phyloP scores from a whole-genome alignment of 2,113 vertebrate genomes.

The Microtus oregoni region DNA sequence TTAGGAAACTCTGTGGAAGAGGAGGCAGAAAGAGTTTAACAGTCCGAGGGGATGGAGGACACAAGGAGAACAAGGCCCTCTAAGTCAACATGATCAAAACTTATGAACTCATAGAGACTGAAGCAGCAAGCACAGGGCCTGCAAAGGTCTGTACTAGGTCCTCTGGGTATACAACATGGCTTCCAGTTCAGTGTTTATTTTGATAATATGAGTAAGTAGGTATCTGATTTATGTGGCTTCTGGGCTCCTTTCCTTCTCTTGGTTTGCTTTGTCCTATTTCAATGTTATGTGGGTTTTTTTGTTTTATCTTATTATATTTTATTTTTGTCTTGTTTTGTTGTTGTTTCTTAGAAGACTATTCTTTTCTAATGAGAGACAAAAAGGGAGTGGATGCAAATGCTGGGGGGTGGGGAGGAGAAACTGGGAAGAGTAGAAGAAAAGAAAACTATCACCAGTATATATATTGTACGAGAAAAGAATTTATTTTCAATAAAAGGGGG shows the following conservation, averaged over 20 bases:
- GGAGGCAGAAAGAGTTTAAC: background rate
- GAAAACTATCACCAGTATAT: background rate
- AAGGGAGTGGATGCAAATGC: background rate
- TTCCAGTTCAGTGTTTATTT: background rate
- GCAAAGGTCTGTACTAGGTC: background rate
- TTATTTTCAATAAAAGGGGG: background rate
- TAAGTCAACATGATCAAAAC: background rate
- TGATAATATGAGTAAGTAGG: background rate
- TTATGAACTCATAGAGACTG: background rate
- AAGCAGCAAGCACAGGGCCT: background rate
- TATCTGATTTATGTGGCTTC: background rate
- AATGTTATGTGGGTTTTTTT: background rate
- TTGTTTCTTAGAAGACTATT: background rate
- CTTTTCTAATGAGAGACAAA: background rate
- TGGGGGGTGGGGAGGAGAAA: background rate
- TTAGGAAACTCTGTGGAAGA: background rate
- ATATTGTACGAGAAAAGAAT: background rate
- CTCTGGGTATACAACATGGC: background rate
- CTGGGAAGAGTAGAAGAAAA: background rate
- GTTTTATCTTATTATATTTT: background rate
- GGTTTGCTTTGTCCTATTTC: background rate
- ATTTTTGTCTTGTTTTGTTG: background rate
- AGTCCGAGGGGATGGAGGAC: background rate
- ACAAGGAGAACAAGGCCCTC: background rate
- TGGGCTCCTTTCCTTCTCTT: background rate